phyloP scores from a whole-genome alignment of 2,888 invertebrate species.

The Arrhopalites spinosus region DNA sequence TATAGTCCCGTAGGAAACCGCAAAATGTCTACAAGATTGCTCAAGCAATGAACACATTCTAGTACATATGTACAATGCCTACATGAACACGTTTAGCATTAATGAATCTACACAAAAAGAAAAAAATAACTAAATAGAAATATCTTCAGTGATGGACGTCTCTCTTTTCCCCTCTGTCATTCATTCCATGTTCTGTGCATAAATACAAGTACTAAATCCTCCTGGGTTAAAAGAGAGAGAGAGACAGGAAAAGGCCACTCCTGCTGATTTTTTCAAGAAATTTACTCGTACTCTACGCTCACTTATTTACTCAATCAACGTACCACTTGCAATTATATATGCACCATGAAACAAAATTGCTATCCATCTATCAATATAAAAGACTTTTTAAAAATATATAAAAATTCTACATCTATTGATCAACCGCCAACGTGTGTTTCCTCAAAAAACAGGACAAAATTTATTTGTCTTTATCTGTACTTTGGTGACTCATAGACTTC shows the following conservation, averaged over 20 bases:
- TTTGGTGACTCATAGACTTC: too few relatives aligned
- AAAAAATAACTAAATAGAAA: background rate
- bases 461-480: too few relatives aligned
- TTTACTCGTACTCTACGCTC: conserved; percentile 25
- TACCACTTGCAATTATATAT: conserved; percentile 9
- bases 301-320: conserved; percentile 30
- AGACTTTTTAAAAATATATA: background rate
- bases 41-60: too few relatives aligned
- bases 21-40: background rate
- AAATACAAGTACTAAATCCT: conserved; percentile 1
- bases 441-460: too few relatives aligned
- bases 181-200: background rate
- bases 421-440: too few relatives aligned
- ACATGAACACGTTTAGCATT: background rate
- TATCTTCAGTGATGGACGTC: too few relatives aligned
- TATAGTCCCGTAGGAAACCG: conserved; percentile 23
- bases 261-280: conserved; percentile 24
- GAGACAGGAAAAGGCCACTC: conserved; percentile 34
- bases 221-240: conserved; percentile 14
- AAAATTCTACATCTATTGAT: too few relatives aligned
- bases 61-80: background rate
- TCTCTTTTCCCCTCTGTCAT: background rate
- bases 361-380: background rate
- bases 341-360: background rate
- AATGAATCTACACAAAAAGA: background rate